Evolutionary conservation across 2,888 invertebrate species (phyloP), one percentile per base, ranked within the genome.

Genomic region (Chrysotoxum bicinctum): DNA sequence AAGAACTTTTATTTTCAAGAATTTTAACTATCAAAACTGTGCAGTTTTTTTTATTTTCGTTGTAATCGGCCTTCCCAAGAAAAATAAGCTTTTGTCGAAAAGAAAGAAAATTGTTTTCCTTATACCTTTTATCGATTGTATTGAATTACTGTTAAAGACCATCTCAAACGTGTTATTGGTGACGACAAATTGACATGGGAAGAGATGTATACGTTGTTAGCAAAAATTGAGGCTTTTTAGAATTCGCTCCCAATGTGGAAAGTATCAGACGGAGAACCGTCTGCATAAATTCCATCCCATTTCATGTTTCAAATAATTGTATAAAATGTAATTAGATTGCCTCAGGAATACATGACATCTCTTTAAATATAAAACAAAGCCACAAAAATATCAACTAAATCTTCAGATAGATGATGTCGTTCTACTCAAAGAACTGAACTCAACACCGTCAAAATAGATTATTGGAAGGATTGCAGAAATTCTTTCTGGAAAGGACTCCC

Each of bases 281-380:
- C 12, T 37, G 37, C 37, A 12, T 37, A 14, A 10, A 37, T 3
- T 37, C 37, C 37, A 37, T 37, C 37, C 12, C 37, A 37, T 37
- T 37, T 37, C 14, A 37, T 37, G 37, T 37, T 37, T 37, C 37
- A 14, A 37, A 37, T 14, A 37, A 37, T 37, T 37, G 37, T 14
- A 37, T 37, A 3, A 37, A 37, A 37, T 14, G 12, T 37, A 37
- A 37, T 37, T 37, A 2, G 37, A 14, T 37, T 37, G 37, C 37
- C 14, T 37, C 37, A 37, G 37, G 37, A 37, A 37, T 37, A 14
- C 4, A 12, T 37, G 12, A 19, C 8, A 37, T 19, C 8, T 12
- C 32, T 32, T 35, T 1, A 43, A 69, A 69, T 37, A 68, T 21
- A 21, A 54, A 9, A 16, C 69, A 35, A 50, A 52, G 23, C 54